phyloP scores from a whole-genome alignment of 2,888 invertebrate genomes.

The Troglohyphantes excavatus region DNA sequence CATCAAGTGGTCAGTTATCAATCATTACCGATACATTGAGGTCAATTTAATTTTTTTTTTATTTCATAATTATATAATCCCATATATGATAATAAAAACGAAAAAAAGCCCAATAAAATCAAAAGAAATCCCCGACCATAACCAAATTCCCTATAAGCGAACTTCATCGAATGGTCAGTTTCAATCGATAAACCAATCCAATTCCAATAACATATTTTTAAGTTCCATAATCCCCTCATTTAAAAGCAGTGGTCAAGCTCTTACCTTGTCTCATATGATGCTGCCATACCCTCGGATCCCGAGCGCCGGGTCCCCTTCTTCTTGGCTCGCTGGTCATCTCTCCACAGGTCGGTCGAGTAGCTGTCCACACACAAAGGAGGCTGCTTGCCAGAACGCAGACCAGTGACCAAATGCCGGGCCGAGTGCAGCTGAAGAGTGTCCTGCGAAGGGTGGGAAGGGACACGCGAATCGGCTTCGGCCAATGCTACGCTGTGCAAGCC shows the following conservation, averaged over 20 bases:
- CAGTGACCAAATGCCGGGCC: constrained; percentile 76
- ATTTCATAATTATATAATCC: no score
- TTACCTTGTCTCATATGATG: constrained; percentile 76
- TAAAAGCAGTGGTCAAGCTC: neutral
- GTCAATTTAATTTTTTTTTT: no score
- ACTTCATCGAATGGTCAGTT: neutral
- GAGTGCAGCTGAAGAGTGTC: constrained; percentile 39
- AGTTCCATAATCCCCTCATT: no score
- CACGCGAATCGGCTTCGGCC: constrained; percentile 30
- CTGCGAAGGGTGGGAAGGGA: constrained; percentile 28
- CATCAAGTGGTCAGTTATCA: no score
- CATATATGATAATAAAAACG: no score
- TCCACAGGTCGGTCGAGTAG: constrained; percentile 3
- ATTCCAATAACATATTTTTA: neutral
- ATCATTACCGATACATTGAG: no score
- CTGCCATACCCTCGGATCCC: constrained; percentile 76
- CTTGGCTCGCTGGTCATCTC: constrained; percentile 73
- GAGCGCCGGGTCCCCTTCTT: constrained; percentile 58
- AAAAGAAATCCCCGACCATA: no score
- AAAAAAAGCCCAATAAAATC: no score
- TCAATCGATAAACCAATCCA: neutral
- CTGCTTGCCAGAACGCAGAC: constrained; percentile 70
- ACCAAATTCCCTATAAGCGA: no score
- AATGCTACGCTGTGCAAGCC: constrained; percentile 48
- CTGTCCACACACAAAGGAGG: constrained; percentile 65